Conservation (phyloP, 2,113 vertebrate species). For the Calidris pugnax region DNA sequence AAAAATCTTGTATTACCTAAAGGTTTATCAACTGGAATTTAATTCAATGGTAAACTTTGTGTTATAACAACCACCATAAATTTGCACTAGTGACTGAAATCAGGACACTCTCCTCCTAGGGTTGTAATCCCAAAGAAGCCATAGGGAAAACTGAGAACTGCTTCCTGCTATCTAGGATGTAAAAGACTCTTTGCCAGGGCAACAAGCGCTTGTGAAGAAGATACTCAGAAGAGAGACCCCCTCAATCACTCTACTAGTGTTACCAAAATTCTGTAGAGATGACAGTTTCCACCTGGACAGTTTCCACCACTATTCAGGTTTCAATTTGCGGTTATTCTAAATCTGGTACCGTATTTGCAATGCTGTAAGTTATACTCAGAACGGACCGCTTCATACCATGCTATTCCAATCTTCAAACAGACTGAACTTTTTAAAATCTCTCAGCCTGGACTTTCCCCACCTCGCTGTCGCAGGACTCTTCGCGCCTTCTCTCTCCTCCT, state of each 20-base stretch:
- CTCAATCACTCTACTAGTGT: fast-evolving
- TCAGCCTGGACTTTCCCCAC: not conserved
- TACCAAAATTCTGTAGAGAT: conserved; percentile 2
- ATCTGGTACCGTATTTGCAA: not conserved
- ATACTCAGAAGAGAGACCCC: not conserved
- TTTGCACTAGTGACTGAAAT: not conserved
- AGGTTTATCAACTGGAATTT: not conserved
- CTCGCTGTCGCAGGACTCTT: not conserved
- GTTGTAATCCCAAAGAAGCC: not conserved
- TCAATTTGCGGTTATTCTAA: not conserved
- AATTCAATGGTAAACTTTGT: not conserved
- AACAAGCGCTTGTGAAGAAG: not conserved
- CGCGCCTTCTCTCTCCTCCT: not conserved
- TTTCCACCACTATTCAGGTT: conserved; percentile 1
- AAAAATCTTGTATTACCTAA: not conserved
- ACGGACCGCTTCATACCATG: not conserved
- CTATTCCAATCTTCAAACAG: not conserved
- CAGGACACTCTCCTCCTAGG: not conserved
- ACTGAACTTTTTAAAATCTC: not conserved
- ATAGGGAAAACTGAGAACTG: not conserved
- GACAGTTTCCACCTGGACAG: not conserved
- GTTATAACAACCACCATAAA: not conserved
- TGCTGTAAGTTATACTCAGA: not conserved
- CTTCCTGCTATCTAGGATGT: not conserved
- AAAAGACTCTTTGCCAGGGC: not conserved